Evolutionary conservation across 2,797 vertebrate genomes (phyloP), one percentile per base, ranked within the genome.

Genomic region (Cirrhinus mrigala): DNA sequence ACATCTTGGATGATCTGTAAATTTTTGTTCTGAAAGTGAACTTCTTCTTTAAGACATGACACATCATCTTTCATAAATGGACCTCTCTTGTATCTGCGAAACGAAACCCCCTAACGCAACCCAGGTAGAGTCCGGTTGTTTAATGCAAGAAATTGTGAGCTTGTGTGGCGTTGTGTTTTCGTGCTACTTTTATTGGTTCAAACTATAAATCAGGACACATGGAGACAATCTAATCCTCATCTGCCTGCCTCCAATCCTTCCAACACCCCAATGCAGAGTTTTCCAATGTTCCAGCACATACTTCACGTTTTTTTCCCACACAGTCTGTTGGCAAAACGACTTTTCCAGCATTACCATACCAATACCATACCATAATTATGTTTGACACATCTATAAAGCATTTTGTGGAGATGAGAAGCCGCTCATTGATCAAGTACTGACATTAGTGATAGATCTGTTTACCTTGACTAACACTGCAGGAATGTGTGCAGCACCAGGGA

Each of bases 211-310:
- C 40, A 74, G 29, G 33, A 58, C 76, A 80, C 64, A 74, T 16
- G 70, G 18, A 79, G 40, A 79, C 58, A 82, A 82, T 69, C n/a
- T 52, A 66, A 70, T 77, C 71, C 71, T 69, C 22, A n/a, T 82
- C 70, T 69, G 71, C 58, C 48, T 81, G 24, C 9, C 82, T 79
- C 76, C 79, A 60, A 52, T 56, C 27, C n/a, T 71, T 84, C 71
- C 16, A 81, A 70, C 79, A 76, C 82, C 16, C 82, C 68, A 83
- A 73, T 37, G 7, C 69, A 79, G 52, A 44, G 29, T 54, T 87
- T 83, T 85, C 48, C 48, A 33, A 54, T 78, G 78, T 60, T 74
- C 80, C 44, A 87, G 60, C 58, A 86, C 84, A 84, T 84, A 79
- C 69, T 48, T 80, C 5, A 15, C 2, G 0, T 66, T 80, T 76